phyloP scores from a whole-genome alignment of 2,113 vertebrate genomes.

The sheep (Ovis aries) region ARS-UI_Ramb_v3.0 NC_056055.1:72869001-72869500 shows the following conservation, averaged over 20 bases:
- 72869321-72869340: constrained; percentile 26
- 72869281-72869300: constrained; percentile 6
- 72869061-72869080: background rate
- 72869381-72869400: background rate
- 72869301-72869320: background rate
- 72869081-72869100: background rate
- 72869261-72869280: background rate
- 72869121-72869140: background rate
- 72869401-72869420: background rate
- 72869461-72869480: background rate
- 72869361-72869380: background rate
- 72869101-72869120: background rate
- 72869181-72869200: background rate
- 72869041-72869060: background rate
- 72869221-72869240: constrained; percentile 1
- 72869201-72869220: background rate
- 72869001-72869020: background rate
- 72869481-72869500: background rate
- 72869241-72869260: background rate
- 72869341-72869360: constrained; percentile 28
- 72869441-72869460: background rate
- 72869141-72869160: background rate
- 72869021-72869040: background rate
- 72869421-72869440: background rate
- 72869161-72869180: background rate